Evolutionary conservation across 2,888 invertebrate genomes (phyloP), one percentile per base, ranked within the genome.

Genomic region (Cactoblastis cactorum): DNA sequence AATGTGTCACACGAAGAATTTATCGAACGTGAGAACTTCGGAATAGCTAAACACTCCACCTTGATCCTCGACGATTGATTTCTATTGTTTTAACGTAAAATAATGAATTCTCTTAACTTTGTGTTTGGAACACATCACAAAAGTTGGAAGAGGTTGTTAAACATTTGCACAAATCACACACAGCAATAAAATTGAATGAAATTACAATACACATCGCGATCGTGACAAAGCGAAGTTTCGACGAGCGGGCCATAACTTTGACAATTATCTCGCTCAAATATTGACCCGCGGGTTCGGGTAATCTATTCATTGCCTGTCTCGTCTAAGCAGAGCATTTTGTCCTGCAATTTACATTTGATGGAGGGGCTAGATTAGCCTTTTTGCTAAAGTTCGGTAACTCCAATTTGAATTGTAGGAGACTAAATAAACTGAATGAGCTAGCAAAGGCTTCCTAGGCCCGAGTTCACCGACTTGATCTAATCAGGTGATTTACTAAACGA

Each of bases 271-370:
- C 46, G 55, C 56, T 66, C 66, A 67, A 71, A 71, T 69, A 76
- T 73, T 69, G 69, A 64, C 61, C 68, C 56, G 56, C 59, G 53
- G 54, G 28, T 32, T n/a, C 28, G 24, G 11, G 55, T 72, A 69
- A 74, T 76, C 61, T 74, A 74, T 74, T 73, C 77, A 73, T 71
- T 66, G 69, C n/a, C n/a, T 67, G 66, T 71, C 65, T 58, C 53
- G 52, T 65, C 56, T 65, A 58, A 69, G 45, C 63, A 43, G 43
- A 15, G 61, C 54, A 24, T 60, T 59, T 59, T 62, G 63, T 61
- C 60, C 38, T 55, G 49, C 54, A 59, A 68, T 73, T 74, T 71
- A 69, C 69, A 74, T 75, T 68, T 65, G 65, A 65, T 60, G 60
- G 61, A 59, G 58, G 53, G 22, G 28, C 43, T 54, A 61, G 70